Evolutionary conservation across 1,140 invertebrate genomes (phyloP), one percentile per base, ranked within the genome.

Genomic region (Chlorops oryzae): DNA sequence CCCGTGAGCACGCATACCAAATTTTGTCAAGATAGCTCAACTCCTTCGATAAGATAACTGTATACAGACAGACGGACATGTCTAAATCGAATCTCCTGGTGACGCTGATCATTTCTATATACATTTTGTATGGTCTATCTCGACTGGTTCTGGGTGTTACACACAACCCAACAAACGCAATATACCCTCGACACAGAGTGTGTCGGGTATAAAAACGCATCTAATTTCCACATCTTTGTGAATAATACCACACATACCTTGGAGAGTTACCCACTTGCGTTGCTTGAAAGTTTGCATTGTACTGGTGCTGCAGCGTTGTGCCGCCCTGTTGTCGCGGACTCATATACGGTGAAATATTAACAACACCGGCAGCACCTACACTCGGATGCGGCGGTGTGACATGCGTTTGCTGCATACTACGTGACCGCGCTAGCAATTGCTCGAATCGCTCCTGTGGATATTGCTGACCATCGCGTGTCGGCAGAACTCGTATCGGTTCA

Each of bases 391-490:
- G 58, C 23, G 58, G 27, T 20, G 54, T 24, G 42, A 40, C 40
- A 28, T 49, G 34, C 12, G 52, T 58, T 46, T 57, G 58, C 32
- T 62, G 62, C 39, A 71, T 57, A 35, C 60, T 56, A 37, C 50
- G 59, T 6, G 70, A 65, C 23, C 52, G 48, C 7, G 58, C 41
- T 34, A 73, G 46, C 62, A 72, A 72, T 69, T 78, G 50, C 42
- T 69, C 61, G 46, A 77, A 76, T 61, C 74, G 59, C 48, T 70
- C 59, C 74, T 77, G 25, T 71, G 77, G 50, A 76, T 78, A 60
- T 76, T 73, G 18, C 59, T 77, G 56, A 72, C 75, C 56, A 72
- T 70, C 59, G 62, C 75, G 48, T 21, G 70, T 73, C 46, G 66
- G 50, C 32, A 59, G 55, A 52, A 68, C 32, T 5, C 74, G 74